A percentile compares a stretch with the other conserved stretches of the same genome.
Conservation (phyloP, 2,888 invertebrate species). For the Craniophora ligustri region DNA sequence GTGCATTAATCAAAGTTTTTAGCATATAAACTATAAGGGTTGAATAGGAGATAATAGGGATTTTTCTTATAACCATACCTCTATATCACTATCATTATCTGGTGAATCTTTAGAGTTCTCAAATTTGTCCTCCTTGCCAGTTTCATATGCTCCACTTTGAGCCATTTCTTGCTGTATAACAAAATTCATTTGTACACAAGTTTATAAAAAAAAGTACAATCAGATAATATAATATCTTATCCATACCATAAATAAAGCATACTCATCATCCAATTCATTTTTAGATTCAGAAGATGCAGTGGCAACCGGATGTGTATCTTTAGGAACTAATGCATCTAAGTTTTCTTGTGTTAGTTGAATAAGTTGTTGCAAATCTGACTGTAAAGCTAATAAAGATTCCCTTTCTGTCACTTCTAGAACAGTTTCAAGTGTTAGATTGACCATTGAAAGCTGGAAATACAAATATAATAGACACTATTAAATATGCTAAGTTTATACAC, state of each 20-base stretch:
- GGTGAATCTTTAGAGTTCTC: conserved; percentile 60
- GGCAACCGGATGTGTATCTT: conserved; percentile 27
- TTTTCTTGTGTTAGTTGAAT: conserved; percentile 91
- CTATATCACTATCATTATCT: conserved; percentile 81
- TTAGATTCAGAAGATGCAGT: conserved; percentile 45
- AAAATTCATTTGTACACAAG: too few species aligned
- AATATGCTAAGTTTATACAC: neutral
- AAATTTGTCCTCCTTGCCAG: conserved; percentile 59
- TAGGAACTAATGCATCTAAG: conserved; percentile 68
- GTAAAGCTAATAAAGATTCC: conserved; percentile 88
- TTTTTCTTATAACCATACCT: too few species aligned
- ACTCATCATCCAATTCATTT: conserved; percentile 86
- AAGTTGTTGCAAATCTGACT: conserved; percentile 90
- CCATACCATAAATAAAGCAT: conserved; percentile 91
- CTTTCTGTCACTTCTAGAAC: conserved; percentile 83
- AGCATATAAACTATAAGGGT: too few species aligned
- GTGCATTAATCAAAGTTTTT: too few species aligned
- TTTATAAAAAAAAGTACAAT: too few species aligned
- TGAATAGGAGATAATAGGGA: too few species aligned
- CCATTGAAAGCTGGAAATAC: conserved; percentile 88
- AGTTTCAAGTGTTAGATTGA: conserved; percentile 88
- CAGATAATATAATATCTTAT: too few species aligned
- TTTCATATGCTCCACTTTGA: conserved; percentile 79
- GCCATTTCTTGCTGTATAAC: conserved; percentile 87
- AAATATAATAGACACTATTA: conserved; percentile 24